A percentile compares a stretch with the other conserved stretches of the same genome.
These are phyloP conservation scores for Bembecia ichneumoniformis DNA, from an alignment of 2,888 invertebrate species.

Conservation along the genomic window DNA sequence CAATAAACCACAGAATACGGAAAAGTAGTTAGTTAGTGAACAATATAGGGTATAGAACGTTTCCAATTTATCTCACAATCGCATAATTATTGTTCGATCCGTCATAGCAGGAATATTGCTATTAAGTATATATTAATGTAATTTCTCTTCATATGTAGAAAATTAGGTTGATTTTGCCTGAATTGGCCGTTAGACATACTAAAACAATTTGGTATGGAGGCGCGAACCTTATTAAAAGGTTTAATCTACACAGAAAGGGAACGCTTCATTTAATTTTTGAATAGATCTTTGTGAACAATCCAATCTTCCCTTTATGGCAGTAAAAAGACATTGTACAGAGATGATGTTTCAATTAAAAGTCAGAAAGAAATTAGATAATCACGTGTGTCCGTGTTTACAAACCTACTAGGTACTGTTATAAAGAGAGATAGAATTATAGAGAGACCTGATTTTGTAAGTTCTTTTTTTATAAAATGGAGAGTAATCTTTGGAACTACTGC, in stretches of 20 bases:
- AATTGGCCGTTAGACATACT: slow-evolving; percentile 54
- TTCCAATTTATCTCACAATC: slow-evolving; percentile 24
- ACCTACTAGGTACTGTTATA: too few relatives aligned
- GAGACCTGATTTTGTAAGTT: slow-evolving; percentile 5
- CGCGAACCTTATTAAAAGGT: slow-evolving; percentile 48
- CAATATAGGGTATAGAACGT: slow-evolving; percentile 9
- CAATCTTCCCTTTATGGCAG: slow-evolving; percentile 14
- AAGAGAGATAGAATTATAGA: too few relatives aligned
- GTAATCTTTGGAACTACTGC: too few relatives aligned
- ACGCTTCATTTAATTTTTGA: slow-evolving; percentile 42
- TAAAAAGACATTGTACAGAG: slow-evolving; percentile 12
- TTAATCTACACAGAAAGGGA: slow-evolving; percentile 41
- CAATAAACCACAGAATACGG: background rate
- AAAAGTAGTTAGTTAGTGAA: background rate
- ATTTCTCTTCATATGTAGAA: slow-evolving; percentile 54
- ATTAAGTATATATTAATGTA: slow-evolving; percentile 54
- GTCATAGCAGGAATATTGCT: slow-evolving; percentile 15
- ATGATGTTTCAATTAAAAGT: too few relatives aligned
- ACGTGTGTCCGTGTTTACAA: too few relatives aligned
- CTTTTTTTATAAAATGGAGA: too few relatives aligned
- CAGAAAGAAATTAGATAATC: too few relatives aligned
- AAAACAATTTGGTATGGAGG: slow-evolving; percentile 49
- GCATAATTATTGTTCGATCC: slow-evolving; percentile 9
- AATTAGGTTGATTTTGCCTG: slow-evolving; percentile 50
- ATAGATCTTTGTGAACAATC: slow-evolving; percentile 32